Evolutionary conservation across 2,797 vertebrate species (phyloP).

Genomic region (Fistularia tabacaria): DNA sequence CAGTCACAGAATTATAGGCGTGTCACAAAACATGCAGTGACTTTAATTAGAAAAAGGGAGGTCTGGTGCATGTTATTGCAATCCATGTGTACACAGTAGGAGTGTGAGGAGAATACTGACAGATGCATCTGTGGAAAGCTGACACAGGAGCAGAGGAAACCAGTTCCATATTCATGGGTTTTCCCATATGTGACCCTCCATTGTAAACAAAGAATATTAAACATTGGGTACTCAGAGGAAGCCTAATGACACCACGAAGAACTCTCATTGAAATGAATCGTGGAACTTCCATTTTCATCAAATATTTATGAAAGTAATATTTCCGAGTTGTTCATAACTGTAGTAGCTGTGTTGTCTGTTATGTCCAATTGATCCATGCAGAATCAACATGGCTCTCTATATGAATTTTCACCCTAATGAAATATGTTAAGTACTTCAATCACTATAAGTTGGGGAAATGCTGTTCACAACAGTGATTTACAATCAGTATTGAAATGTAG

Average conservation of each 20-base stretch:
- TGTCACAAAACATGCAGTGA: conserved; percentile 54
- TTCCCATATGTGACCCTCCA: conserved; percentile 64
- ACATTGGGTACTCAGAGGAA: conserved; percentile 57
- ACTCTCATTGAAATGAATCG: conserved; percentile 67
- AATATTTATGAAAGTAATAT: conserved; percentile 81
- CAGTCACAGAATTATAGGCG: conserved; percentile 51
- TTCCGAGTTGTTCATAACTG: conserved; percentile 54
- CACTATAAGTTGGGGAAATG: conserved; percentile 25
- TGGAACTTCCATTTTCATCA: conserved; percentile 70
- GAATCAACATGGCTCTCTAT: conserved; percentile 35
- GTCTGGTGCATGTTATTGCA: conserved; percentile 11
- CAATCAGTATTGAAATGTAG: background rate
- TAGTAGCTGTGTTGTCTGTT: conserved; percentile 19
- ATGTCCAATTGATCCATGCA: conserved; percentile 20
- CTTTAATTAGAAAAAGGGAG: conserved; percentile 63
- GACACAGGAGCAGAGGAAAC: conserved; percentile 55
- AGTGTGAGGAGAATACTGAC: conserved; percentile 21
- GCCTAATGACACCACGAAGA: conserved; percentile 70
- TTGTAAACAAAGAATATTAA: conserved; percentile 81
- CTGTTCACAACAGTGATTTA: conserved; percentile 12
- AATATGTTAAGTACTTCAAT: conserved; percentile 54
- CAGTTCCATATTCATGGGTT: conserved; percentile 73
- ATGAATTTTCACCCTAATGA: conserved; percentile 50
- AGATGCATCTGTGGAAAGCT: conserved; percentile 44
- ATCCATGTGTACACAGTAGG: conserved; percentile 22